These are phyloP conservation scores for Atherix ibis DNA, from an alignment of 2,888 invertebrate genomes.

Conservation along the genomic window DNA sequence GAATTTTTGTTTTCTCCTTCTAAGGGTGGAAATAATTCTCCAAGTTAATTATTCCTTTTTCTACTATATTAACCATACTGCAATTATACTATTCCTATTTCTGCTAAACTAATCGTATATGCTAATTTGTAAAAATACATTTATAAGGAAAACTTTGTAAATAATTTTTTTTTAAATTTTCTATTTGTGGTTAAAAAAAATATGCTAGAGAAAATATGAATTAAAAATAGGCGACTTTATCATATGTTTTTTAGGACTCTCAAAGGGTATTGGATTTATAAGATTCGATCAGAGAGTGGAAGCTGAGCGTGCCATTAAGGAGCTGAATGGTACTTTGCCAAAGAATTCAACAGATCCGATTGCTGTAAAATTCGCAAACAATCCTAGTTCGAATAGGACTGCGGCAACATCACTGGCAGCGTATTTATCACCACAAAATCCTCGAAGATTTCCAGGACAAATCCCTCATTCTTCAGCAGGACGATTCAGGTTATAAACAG, in stretches of 20 bases:
- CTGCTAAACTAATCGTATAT: no score
- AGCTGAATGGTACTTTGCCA: conserved; percentile 79
- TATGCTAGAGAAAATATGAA: no score
- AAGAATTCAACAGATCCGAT: conserved; percentile 80
- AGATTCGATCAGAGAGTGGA: conserved; percentile 85
- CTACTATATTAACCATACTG: no score
- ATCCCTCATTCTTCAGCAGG: conserved; percentile 32
- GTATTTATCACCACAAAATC: conserved; percentile 63
- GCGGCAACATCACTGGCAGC: conserved; percentile 69
- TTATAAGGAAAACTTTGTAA: no score
- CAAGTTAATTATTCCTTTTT: no score
- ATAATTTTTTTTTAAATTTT: no score
- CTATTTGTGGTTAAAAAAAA: no score
- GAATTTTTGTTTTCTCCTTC: no score
- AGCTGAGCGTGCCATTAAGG: conserved; percentile 82
- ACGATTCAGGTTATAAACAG: conserved; percentile 27
- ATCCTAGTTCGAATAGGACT: conserved; percentile 77
- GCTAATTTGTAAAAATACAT: no score
- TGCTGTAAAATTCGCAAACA: conserved; percentile 90
- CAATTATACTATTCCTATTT: no score
- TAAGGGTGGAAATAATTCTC: no score
- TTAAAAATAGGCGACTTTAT: no score
- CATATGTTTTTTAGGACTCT: conserved; percentile 66
- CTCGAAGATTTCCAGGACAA: conserved; percentile 69
- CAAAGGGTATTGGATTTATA: conserved; percentile 89